Conservation (phyloP, 2,888 invertebrate species). For the Lasioglossum pauxillum region DNA sequence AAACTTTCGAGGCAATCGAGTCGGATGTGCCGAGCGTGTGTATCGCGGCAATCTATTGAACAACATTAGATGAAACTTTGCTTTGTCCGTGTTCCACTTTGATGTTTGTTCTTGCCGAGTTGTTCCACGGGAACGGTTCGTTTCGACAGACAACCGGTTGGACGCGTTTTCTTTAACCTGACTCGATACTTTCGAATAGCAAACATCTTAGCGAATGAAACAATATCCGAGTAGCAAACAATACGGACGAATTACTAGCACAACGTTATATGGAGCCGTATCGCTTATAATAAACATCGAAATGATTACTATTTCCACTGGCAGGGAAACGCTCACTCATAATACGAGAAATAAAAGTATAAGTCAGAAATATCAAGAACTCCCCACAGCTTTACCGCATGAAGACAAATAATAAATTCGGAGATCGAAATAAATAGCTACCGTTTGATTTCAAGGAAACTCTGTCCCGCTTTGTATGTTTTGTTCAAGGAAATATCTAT, state of each 20-base stretch:
- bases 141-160: constrained; percentile 6
- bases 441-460: background rate
- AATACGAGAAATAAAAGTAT: background rate
- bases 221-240: background rate
- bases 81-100: constrained; percentile 23
- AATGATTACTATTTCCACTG: background rate
- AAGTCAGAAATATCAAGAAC: background rate
- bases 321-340: background rate
- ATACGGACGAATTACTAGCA: background rate
- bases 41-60: constrained; percentile 42
- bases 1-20: constrained; percentile 37
- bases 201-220: background rate
- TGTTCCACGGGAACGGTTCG: constrained; percentile 18
- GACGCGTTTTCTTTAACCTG: constrained; percentile 10
- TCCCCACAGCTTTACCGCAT: background rate
- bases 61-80: constrained; percentile 39
- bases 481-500: no score
- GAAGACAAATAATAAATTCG: background rate
- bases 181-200: background rate
- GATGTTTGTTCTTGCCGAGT: constrained; percentile 26
- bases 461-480: no score
- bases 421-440: background rate
- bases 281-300: background rate
- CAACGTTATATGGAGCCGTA: background rate
- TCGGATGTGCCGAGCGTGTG: constrained; percentile 19